Conservation (phyloP, 2,797 vertebrate genomes). For the Myotis myotis region DNA sequence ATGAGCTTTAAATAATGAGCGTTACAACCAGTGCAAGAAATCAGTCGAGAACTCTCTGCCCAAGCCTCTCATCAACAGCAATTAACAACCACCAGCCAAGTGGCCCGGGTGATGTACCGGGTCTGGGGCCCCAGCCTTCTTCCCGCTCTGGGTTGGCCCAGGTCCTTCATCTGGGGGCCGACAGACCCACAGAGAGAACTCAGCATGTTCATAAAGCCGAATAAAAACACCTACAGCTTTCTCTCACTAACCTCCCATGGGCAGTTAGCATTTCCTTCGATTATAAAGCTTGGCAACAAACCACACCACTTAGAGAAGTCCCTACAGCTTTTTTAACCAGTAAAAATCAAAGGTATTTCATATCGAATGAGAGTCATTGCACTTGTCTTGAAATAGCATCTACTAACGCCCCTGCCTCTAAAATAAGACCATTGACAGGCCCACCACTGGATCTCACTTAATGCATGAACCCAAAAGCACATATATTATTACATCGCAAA, state of each 20-base stretch:
- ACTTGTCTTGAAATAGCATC: not conserved
- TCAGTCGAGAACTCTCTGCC: not conserved
- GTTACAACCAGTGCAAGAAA: not conserved
- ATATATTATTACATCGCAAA: not conserved
- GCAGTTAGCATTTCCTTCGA: not conserved
- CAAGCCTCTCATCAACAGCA: not conserved
- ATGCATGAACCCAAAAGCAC: not conserved
- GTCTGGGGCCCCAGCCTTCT: not conserved
- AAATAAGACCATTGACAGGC: not conserved
- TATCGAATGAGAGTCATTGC: not conserved
- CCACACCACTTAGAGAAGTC: not conserved
- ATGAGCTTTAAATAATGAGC: slow-evolving; percentile 27
- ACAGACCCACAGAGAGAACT: not conserved
- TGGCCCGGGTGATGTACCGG: not conserved
- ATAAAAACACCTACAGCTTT: not conserved
- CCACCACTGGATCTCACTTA: not conserved
- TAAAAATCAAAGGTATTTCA: not conserved
- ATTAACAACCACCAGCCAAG: not conserved
- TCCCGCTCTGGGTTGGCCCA: not conserved
- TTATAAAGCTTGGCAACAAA: not conserved
- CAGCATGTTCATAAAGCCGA: not conserved
- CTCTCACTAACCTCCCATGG: not conserved
- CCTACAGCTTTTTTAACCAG: not conserved
- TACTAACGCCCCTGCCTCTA: not conserved
- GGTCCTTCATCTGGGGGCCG: not conserved